phyloP scores from a whole-genome alignment of 2,797 vertebrate genomes.

The Cephalopachus bancanus region DNA sequence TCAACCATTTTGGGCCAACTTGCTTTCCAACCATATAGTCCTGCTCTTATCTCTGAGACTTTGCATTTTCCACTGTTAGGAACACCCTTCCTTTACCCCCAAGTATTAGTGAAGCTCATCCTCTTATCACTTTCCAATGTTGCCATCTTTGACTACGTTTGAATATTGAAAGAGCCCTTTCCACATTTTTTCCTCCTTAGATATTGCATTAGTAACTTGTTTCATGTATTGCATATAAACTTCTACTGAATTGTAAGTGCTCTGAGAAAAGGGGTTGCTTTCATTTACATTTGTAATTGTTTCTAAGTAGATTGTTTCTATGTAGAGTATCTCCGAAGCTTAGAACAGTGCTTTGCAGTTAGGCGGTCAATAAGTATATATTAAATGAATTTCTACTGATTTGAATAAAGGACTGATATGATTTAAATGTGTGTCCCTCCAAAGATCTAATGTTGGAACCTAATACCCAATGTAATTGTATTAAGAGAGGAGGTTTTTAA shows the following conservation, averaged over 20 bases:
- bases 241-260: neutral
- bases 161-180: neutral
- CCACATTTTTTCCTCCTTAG: neutral
- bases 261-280: neutral
- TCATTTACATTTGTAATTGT: neutral
- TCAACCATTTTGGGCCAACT: neutral
- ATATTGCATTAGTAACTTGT: neutral
- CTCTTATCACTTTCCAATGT: neutral
- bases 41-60: neutral
- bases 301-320: no score
- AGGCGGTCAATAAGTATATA: neutral
- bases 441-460: neutral
- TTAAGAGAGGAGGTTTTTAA: neutral
- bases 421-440: neutral
- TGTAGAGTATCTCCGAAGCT: no score
- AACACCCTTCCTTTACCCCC: neutral
- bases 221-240: neutral
- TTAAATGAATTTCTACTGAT: neutral
- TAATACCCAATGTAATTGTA: neutral
- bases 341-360: neutral
- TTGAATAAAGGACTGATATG: neutral
- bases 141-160: neutral
- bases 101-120: accelerated
- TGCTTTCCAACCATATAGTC: neutral
- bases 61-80: neutral